Evolutionary conservation across 2,797 vertebrate genomes (phyloP).

Genomic region (Eidolon dupreanum): DNA sequence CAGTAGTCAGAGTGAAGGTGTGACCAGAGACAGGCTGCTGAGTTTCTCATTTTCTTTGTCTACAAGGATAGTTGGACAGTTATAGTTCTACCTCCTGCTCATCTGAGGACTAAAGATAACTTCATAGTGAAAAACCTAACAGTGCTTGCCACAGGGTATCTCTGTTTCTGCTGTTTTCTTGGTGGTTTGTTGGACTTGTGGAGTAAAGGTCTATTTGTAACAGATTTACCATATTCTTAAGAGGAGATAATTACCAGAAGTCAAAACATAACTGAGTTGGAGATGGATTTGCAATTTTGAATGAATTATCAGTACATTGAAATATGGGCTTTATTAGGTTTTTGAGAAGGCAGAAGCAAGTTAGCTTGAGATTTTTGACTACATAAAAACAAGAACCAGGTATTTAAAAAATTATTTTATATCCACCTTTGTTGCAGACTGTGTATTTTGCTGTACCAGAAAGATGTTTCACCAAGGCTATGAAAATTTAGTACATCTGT

Average conservation of each 20-base stretch:
- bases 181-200: not conserved
- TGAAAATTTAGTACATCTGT: conserved; percentile 51
- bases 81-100: not conserved
- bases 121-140: not conserved
- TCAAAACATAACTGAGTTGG: not conserved
- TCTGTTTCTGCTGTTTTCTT: not conserved
- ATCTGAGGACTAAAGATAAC: not conserved
- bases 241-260: not conserved
- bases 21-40: not conserved
- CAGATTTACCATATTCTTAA: not conserved
- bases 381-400: not conserved
- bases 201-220: not conserved
- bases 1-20: not conserved
- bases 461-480: conserved; percentile 36
- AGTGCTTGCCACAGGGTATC: not conserved
- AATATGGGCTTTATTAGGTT: not conserved
- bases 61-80: not conserved
- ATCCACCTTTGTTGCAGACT: conserved; percentile 46
- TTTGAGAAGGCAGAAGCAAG: conserved; percentile 28
- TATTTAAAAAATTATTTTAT: conserved; percentile 36
- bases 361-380: conserved; percentile 20
- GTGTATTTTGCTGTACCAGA: not conserved
- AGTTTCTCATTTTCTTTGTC: not conserved
- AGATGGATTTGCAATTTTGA: not conserved
- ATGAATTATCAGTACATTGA: not conserved